Evolutionary conservation across 2,888 invertebrate species (phyloP).

Genomic region (Geotrupes spiniger): DNA sequence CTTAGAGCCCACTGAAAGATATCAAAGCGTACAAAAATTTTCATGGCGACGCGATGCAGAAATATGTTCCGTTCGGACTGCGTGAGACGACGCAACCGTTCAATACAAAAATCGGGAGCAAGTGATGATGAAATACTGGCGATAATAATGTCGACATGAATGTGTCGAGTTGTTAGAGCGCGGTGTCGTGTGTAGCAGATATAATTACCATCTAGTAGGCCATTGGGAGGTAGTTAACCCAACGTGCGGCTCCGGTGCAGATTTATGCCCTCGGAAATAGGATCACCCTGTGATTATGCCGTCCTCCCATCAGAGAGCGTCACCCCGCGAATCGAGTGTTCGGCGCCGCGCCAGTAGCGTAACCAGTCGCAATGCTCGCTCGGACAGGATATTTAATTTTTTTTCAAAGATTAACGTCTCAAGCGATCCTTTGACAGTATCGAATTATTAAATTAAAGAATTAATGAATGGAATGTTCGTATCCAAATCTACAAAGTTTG

Average conservation of each 20-base stretch:
- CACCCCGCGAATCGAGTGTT: neutral
- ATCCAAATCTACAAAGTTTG: too few species aligned
- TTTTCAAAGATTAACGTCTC: too few species aligned
- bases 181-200: conserved; percentile 49
- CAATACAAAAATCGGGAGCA: conserved; percentile 7
- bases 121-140: conserved; percentile 16
- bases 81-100: too few species aligned
- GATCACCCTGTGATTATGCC: conserved; percentile 37
- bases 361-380: too few species aligned
- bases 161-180: conserved; percentile 28
- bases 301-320: conserved; percentile 1
- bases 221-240: conserved; percentile 52
- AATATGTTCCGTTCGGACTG: too few species aligned
- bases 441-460: too few species aligned
- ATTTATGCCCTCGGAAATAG: conserved; percentile 47
- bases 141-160: conserved; percentile 20
- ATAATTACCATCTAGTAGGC: conserved; percentile 50
- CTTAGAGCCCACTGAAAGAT: too few species aligned
- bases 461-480: too few species aligned
- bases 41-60: too few species aligned
- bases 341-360: neutral
- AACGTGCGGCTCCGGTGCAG: conserved; percentile 42
- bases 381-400: too few species aligned
- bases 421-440: too few species aligned
- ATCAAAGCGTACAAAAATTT: too few species aligned